Evolutionary conservation across 2,113 vertebrate species (phyloP).

Genomic region (Gavialis gangeticus): DNA sequence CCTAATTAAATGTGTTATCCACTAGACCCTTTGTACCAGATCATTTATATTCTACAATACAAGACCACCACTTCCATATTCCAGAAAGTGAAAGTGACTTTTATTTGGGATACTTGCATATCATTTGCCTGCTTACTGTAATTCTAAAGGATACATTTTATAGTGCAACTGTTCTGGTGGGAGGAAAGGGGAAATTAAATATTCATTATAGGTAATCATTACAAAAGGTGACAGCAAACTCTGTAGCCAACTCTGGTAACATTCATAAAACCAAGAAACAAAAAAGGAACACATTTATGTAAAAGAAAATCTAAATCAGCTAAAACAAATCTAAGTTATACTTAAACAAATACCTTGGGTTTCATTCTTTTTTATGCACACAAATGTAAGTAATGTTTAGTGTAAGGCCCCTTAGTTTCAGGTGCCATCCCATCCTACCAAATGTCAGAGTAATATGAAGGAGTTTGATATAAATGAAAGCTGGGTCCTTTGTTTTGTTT

Average conservation of each 20-base stretch:
- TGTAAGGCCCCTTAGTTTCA: not conserved
- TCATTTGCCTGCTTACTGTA: not conserved
- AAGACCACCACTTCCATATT: not conserved
- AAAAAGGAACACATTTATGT: not conserved
- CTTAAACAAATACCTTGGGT: fast-evolving
- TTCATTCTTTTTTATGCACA: fast-evolving
- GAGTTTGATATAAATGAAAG: not conserved
- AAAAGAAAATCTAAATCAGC: not conserved
- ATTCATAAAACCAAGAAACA: not conserved
- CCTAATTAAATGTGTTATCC: not conserved
- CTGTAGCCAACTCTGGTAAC: not conserved
- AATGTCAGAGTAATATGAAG: not conserved
- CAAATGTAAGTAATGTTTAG: not conserved
- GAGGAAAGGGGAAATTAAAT: not conserved
- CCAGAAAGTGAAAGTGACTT: not conserved
- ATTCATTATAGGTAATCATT: not conserved
- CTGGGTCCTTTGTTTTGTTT: not conserved
- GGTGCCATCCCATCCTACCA: no score
- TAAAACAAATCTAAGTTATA: not conserved
- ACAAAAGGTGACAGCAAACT: not conserved
- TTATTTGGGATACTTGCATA: not conserved
- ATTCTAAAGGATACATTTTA: not conserved
- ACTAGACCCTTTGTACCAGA: not conserved
- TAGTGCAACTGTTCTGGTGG: not conserved
- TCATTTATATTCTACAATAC: not conserved